Evolutionary conservation across 2,797 vertebrate genomes (phyloP).

Genomic region (Kryptolebias ocellatus): DNA sequence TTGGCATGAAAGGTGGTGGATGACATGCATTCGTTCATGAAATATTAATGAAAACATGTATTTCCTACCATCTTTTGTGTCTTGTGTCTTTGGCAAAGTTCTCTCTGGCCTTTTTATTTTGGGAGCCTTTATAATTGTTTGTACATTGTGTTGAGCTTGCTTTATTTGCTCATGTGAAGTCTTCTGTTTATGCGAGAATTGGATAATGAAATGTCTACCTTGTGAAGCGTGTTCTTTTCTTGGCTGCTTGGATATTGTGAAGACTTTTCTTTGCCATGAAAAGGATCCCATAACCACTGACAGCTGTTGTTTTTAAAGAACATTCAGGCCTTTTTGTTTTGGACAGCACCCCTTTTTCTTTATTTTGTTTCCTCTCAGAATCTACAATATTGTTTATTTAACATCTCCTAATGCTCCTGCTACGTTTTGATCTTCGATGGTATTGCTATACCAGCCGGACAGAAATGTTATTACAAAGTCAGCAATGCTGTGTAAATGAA

Average conservation of each 20-base stretch:
- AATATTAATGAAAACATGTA: background rate
- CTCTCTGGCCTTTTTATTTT: background rate
- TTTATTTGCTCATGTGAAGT: slow-evolving; percentile 5
- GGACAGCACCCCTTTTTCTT: background rate
- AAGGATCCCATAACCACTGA: slow-evolving; percentile 3
- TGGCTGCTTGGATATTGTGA: background rate
- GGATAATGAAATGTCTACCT: slow-evolving; percentile 1
- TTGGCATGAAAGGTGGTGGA: background rate
- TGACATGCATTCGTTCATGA: too few species aligned
- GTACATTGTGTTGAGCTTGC: background rate
- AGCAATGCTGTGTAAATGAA: background rate
- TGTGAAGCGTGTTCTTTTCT: background rate
- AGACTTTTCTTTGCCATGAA: background rate
- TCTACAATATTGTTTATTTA: background rate
- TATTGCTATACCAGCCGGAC: background rate
- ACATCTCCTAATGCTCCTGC: background rate
- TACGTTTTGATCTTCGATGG: background rate
- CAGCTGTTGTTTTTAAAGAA: background rate
- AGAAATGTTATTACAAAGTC: background rate
- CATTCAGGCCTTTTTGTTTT: background rate
- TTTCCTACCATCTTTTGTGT: background rate
- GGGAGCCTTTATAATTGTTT: background rate
- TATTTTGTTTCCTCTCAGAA: too few species aligned
- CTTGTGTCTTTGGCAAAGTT: background rate
- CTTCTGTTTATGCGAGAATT: background rate